phyloP scores from a whole-genome alignment of 2,113 vertebrate species.

The Urocynchramus pylzowi region DNA sequence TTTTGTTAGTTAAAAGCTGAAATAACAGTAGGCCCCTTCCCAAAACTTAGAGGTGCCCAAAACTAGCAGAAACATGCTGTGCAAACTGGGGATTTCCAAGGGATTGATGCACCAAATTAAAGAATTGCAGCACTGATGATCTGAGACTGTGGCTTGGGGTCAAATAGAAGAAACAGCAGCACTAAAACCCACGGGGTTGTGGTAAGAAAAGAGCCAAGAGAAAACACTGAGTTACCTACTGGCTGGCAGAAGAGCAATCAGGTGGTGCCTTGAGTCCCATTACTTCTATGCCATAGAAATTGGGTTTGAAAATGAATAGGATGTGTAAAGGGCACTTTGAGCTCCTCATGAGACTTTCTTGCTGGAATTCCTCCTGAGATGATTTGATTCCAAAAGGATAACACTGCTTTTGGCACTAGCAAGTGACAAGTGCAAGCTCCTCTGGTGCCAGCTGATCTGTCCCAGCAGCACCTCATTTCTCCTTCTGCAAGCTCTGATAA shows the following conservation, averaged over 20 bases:
- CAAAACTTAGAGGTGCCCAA: background rate
- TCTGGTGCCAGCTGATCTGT: background rate
- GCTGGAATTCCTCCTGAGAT: background rate
- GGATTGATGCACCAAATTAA: background rate
- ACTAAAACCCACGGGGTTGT: background rate
- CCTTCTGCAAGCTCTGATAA: background rate
- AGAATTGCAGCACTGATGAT: background rate
- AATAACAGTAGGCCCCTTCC: background rate
- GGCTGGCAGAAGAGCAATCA: background rate
- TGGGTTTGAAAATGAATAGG: background rate
- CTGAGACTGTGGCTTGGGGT: background rate
- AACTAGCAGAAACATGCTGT: background rate
- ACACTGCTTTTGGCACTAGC: background rate
- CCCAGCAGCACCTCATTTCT: background rate
- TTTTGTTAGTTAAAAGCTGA: background rate
- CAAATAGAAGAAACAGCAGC: background rate
- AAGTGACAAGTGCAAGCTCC: background rate
- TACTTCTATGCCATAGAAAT: background rate
- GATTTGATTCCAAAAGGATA: background rate
- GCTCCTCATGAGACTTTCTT: background rate
- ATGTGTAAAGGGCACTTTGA: background rate
- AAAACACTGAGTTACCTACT: background rate
- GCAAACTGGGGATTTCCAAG: background rate
- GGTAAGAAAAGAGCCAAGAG: background rate
- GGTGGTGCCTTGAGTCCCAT: background rate